Base-by-base conservation (phyloP, 1,140 invertebrate species). In the Pseudomyrmex pallidus region DNA sequence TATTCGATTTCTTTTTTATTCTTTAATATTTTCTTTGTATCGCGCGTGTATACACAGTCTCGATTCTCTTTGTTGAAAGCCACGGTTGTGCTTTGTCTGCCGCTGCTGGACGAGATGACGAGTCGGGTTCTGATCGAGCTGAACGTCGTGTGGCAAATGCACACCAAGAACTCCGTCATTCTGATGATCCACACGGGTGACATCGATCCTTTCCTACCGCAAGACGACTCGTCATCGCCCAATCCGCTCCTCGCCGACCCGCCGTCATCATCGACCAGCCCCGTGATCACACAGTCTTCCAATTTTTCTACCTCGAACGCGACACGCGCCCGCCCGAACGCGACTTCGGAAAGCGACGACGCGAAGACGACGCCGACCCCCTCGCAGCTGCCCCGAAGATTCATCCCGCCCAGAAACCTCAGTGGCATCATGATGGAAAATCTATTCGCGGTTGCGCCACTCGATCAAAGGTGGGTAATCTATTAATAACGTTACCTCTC, bases 11-110 rank as follows among this genome's bases (percentile, higher is more conserved):
- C 17, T 63, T n/a, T 7, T 74, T 74, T 62, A 67, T 9, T 17
- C 52, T 13, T 17, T 20, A 13, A 2, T 15, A 17, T n/a, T 7
- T 20, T 17, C 15, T 56, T 74, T 22, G n/a, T n/a, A 59, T 8
- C 44, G 20, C 61, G 54, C 2, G 3, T 12, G n/a, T n/a, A n/a
- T n/a, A 1, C 35, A 12, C 15, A 35, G 57, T 57, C 17, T 13
- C 59, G n/a, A 70, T 80, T 10, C 7, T 48, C 0, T n/a, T 17
- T 35, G 4, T 68, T 15, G 2, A 5, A 73, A 89, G 87, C 72
- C 35, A 89, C 84, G 13, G 89, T n/a, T n/a, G n/a, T 95, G 1
- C 87, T 95, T 4, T 95, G 94, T 78, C 85, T 94, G 64, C 94
- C 94, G 22, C 74, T 93, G 68, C 91, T 93, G 54, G 91, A 93